Percentiles rank a stretch among this genome's conserved stretches.
Evolutionary conservation across 1,140 invertebrate species (phyloP).

Genomic region (Drosophila busckii): DNA sequence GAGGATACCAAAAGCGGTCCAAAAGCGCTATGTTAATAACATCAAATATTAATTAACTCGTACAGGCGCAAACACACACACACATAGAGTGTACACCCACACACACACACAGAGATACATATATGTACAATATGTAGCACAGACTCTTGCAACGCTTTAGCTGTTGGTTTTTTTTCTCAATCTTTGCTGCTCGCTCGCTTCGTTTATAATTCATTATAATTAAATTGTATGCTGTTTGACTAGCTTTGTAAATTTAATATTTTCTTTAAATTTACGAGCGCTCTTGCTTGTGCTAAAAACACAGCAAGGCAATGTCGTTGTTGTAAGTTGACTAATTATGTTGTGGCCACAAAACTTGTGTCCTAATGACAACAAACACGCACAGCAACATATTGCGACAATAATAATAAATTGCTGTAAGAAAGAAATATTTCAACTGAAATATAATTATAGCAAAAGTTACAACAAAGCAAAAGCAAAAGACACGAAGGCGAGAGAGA

Average conservation of each 20-base stretch:
- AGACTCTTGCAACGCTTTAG: slow-evolving; percentile 12
- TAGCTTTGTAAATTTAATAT: slow-evolving; percentile 53
- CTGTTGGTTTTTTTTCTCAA: slow-evolving; percentile 1
- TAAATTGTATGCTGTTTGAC: slow-evolving; percentile 63
- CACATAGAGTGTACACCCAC: slow-evolving; percentile 2
- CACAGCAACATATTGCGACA: slow-evolving; percentile 25
- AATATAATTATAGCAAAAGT: too few relatives aligned
- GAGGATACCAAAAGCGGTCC: slow-evolving; percentile 28
- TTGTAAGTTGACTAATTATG: too few relatives aligned
- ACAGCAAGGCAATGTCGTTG: slow-evolving; percentile 1
- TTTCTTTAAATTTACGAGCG: too few relatives aligned
- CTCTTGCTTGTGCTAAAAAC: too few relatives aligned
- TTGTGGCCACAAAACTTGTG: too few relatives aligned
- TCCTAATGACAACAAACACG: slow-evolving; percentile 48
- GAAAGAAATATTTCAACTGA: too few relatives aligned
- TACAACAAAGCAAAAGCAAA: too few relatives aligned
- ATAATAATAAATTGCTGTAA: slow-evolving; percentile 47
- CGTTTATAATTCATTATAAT: slow-evolving; percentile 75
- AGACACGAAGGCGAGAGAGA: too few relatives aligned
- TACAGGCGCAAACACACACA: slow-evolving; percentile 21
- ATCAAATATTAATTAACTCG: slow-evolving; percentile 74
- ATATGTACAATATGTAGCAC: slow-evolving; percentile 35
- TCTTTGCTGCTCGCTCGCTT: slow-evolving; percentile 36
- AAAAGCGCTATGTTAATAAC: slow-evolving; percentile 58
- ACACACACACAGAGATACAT: neutral